Percentiles rank a stretch among this genome's conserved stretches.
These are phyloP conservation scores for Teleogryllus occipitalis DNA, from an alignment of 1,140 invertebrate species.

Conservation along the genomic window DNA sequence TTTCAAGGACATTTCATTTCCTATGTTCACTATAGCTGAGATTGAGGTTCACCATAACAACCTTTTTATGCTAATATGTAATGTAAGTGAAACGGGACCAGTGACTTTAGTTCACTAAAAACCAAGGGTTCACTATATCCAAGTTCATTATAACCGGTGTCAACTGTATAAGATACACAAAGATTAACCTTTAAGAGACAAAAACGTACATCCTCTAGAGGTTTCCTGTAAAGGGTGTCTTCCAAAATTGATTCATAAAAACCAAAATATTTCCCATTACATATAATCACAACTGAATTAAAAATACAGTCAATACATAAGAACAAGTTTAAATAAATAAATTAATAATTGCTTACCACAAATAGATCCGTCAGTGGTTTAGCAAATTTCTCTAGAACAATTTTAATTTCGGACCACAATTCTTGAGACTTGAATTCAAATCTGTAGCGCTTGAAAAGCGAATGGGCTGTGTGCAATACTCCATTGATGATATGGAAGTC, in stretches of 20 bases:
- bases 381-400: constrained; percentile 89
- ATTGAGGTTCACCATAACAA: too few relatives aligned
- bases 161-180: too few relatives aligned
- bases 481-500: constrained; percentile 96
- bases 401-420: constrained; percentile 95
- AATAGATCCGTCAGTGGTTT: constrained; percentile 88
- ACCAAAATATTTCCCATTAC: constrained; percentile 25
- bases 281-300: neutral
- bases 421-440: constrained; percentile 92
- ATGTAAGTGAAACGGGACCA: too few relatives aligned
- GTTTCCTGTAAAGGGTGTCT: too few relatives aligned
- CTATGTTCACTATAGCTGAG: too few relatives aligned
- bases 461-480: constrained; percentile 88
- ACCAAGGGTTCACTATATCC: too few relatives aligned
- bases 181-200: too few relatives aligned
- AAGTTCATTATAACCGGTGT: too few relatives aligned
- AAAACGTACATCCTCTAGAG: too few relatives aligned
- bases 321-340: constrained; percentile 13
- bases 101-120: too few relatives aligned
- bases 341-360: constrained; percentile 47
- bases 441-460: constrained; percentile 90
- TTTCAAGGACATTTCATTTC: too few relatives aligned
- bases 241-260: constrained; percentile 23
- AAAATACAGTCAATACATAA: neutral
- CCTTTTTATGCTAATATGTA: too few relatives aligned